Percentiles rank a stretch among this genome's conserved stretches.
Conservation (phyloP, 2,888 invertebrate species). For the Meta bourneti region DNA sequence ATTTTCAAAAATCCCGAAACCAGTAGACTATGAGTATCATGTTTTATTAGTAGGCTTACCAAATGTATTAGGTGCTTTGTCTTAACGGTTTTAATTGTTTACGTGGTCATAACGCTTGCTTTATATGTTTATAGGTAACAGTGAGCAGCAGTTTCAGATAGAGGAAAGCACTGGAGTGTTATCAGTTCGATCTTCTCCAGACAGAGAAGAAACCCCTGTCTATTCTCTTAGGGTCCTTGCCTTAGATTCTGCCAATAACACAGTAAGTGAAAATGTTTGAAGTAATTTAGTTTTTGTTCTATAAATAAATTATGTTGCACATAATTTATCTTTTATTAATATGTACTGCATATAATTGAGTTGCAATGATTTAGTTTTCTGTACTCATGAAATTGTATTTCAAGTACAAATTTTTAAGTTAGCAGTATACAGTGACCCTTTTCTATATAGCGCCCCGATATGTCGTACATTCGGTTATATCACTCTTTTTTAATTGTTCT, state of each 20-base stretch:
- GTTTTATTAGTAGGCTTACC: too few species aligned
- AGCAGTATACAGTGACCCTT: too few species aligned
- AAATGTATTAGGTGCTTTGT: too few species aligned
- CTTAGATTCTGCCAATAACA: conserved; percentile 78
- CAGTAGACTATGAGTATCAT: too few species aligned
- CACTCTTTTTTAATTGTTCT: too few species aligned
- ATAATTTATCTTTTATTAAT: not conserved
- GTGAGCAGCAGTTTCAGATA: conserved; percentile 78
- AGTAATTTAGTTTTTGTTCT: too few species aligned
- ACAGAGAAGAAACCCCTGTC: conserved; percentile 78
- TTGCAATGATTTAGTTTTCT: not conserved
- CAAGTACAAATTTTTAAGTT: not conserved
- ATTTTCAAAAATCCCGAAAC: too few species aligned
- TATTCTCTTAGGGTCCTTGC: conserved; percentile 78
- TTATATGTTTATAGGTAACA: conserved; percentile 71
- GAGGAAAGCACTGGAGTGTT: conserved; percentile 78
- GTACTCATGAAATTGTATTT: not conserved
- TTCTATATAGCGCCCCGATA: too few species aligned
- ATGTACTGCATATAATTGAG: not conserved
- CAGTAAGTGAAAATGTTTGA: conserved; percentile 63
- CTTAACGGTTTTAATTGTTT: too few species aligned
- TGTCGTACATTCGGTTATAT: too few species aligned
- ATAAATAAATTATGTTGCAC: not conserved
- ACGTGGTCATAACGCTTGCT: too few species aligned
- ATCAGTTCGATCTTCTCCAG: conserved; percentile 77